Base-by-base conservation (phyloP, 2,113 vertebrate genomes). In the Sapayoa aenigma region DNA sequence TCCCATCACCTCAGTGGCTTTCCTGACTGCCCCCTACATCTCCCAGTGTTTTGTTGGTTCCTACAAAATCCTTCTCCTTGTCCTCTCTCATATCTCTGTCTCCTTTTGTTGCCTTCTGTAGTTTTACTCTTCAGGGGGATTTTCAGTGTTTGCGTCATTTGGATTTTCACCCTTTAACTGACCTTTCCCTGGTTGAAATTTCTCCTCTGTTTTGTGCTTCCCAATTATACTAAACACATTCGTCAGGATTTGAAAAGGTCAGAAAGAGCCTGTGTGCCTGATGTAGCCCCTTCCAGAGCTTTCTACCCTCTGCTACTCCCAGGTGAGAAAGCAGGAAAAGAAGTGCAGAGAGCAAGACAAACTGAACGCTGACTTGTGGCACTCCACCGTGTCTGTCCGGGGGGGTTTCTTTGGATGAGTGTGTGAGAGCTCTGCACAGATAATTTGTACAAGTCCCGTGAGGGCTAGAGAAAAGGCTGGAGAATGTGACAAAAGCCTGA, bases 91-190 rank as follows among this genome's bases (percentile, higher is more conserved):
- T 56, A 5, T 68, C 58, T 50, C 67, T 56, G 46, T 11, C 53
- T 91, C 30, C 37, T 91, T 91, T 73, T 14, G 4, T 49, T 83
- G 84, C 63, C 63, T 76, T 85, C 42, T 62, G 7, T 49, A 83
- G 82, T 91, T 95, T 78, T 87, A 89, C 67, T 92, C 68, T 94
- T 94, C 72, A 59, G 87, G 92, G 87, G 77, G 80, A 95, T 97
- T 97, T 96, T 97, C 87, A 76, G 55, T 80, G 69, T 95, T 97
- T 96, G 93, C 74, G 44, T 96, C 91, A 92, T 94, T 91, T 95
- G 86, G 94, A 97, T 97, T 95, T 94, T 96, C 31, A 93, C 96
- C 94, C 94, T 97, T 97, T 97, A 94, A 74, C 71, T 97, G 97
- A 97, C 94, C 95, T 97, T 97, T 96, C 85, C 44, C 58, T 25